These are phyloP conservation scores for Batillaria attramentaria DNA, from an alignment of 1,140 invertebrate genomes.

Conservation along the genomic window DNA sequence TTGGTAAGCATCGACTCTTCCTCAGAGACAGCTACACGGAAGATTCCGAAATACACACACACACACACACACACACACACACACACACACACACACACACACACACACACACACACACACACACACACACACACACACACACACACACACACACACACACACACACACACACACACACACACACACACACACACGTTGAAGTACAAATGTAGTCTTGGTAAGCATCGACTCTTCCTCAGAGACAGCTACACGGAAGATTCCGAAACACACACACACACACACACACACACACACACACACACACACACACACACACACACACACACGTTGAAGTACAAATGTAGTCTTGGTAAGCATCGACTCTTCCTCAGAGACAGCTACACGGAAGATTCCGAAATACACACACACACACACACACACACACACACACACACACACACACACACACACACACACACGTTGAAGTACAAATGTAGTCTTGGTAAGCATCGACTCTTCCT, in stretches of 20 bases:
- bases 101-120: background rate
- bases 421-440: background rate
- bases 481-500: no score
- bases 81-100: slow-evolving; percentile 6
- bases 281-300: background rate
- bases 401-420: background rate
- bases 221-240: no score
- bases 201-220: no score
- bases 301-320: slow-evolving; percentile 6
- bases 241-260: no score
- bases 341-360: background rate
- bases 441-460: slow-evolving; percentile 5
- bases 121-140: background rate
- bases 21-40: background rate
- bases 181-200: background rate
- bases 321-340: background rate
- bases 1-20: background rate
- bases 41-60: background rate
- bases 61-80: slow-evolving; percentile 18
- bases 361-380: background rate
- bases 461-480: no score
- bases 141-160: background rate
- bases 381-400: background rate
- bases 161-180: slow-evolving; percentile 5
- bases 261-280: background rate